A percentile compares a stretch with the other conserved stretches of the same genome.
These are phyloP conservation scores for Danio albolineatus DNA, from an alignment of 2,797 vertebrate genomes.

Conservation along the genomic window DNA sequence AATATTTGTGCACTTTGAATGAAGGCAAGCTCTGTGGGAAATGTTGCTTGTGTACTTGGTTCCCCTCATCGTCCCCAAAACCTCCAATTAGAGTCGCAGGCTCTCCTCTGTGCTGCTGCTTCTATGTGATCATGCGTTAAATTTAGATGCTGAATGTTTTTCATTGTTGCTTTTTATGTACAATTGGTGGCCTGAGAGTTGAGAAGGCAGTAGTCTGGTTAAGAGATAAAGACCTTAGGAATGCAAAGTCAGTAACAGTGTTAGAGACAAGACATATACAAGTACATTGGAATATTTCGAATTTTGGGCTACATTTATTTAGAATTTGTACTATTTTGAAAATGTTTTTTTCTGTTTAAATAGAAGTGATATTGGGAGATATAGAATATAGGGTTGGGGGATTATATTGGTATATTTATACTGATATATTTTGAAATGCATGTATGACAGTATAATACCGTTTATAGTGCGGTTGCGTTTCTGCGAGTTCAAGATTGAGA, in stretches of 20 bases:
- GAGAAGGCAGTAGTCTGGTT: conserved; percentile 49
- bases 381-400: no score
- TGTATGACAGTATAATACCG: no score
- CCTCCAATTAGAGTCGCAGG: conserved; percentile 75
- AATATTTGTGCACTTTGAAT: conserved; percentile 75
- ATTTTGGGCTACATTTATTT: background rate
- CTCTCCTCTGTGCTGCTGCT: conserved; percentile 67
- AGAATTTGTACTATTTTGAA: background rate
- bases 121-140: conserved; percentile 69
- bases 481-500: no score
- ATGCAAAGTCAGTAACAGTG: background rate
- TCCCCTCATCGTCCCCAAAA: conserved; percentile 61
- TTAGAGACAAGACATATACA: background rate
- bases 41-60: conserved; percentile 55
- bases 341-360: background rate
- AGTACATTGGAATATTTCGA: no score
- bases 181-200: conserved; percentile 53
- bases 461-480: no score
- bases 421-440: no score
- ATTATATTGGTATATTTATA: no score
- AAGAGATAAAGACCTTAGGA: background rate
- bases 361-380: no score
- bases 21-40: conserved; percentile 58
- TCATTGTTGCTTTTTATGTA: conserved; percentile 75
- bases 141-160: conserved; percentile 77